Evolutionary conservation across 2,888 invertebrate genomes (phyloP).

Genomic region (Gerris lacustris): DNA sequence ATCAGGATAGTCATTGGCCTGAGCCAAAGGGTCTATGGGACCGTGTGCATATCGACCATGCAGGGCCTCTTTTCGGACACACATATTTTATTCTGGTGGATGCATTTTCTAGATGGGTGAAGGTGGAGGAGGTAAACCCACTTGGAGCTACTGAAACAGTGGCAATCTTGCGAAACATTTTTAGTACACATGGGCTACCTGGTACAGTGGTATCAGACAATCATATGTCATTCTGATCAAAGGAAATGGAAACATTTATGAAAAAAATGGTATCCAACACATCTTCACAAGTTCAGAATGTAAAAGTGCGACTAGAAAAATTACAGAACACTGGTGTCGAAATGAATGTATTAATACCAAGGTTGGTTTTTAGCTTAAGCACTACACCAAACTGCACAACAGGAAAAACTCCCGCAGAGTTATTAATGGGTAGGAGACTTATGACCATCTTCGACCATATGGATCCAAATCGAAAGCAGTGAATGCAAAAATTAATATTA

Average conservation of each 20-base stretch:
- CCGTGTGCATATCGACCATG: background rate
- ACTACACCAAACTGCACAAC: background rate
- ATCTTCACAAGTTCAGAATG: background rate
- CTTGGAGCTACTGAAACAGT: slow-evolving; percentile 5
- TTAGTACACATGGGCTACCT: slow-evolving; percentile 9
- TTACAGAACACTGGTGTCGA: background rate
- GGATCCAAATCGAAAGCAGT: background rate
- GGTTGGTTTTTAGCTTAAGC: background rate
- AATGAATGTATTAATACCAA: background rate
- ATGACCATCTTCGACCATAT: background rate
- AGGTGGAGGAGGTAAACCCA: slow-evolving; percentile 1
- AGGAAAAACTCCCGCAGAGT: background rate
- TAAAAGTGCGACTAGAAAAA: background rate
- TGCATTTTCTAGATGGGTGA: background rate
- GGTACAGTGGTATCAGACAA: slow-evolving; percentile 13
- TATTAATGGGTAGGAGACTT: background rate
- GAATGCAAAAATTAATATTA: background rate
- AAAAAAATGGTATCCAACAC: slow-evolving; percentile 5
- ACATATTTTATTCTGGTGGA: background rate
- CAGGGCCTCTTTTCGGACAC: background rate
- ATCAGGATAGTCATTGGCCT: slow-evolving; percentile 8
- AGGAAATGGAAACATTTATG: background rate
- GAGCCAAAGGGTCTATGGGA: slow-evolving; percentile 4
- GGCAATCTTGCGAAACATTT: background rate
- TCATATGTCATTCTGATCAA: slow-evolving; percentile 5